These are phyloP conservation scores for Pluvialis apricaria DNA, from an alignment of 2,113 vertebrate genomes.

Conservation along the genomic window DNA sequence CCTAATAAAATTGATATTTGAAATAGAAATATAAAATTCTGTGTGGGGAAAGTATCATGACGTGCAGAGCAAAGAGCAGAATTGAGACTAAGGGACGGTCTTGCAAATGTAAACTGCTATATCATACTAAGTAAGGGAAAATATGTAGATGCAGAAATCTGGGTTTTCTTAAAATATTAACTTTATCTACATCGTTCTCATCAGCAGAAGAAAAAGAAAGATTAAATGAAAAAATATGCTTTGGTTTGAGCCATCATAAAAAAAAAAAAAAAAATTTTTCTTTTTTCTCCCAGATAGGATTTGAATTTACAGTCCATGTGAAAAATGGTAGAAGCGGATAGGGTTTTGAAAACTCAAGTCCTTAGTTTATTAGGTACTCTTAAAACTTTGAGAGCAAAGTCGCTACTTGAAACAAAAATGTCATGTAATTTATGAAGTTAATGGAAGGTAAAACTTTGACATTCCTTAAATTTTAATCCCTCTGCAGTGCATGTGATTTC, in stretches of 20 bases:
- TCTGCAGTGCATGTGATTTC: slow-evolving; percentile 53
- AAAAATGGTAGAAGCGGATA: neutral
- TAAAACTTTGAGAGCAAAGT: neutral
- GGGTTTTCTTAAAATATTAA: neutral
- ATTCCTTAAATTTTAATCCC: slow-evolving; percentile 59
- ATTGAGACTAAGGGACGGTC: neutral
- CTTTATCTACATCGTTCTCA: neutral
- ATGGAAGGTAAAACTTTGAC: slow-evolving; percentile 31
- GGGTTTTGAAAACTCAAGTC: neutral
- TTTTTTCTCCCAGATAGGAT: neutral
- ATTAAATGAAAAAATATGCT: neutral
- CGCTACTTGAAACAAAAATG: neutral
- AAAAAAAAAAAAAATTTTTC: neutral
- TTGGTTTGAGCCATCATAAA: neutral
- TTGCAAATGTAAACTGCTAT: neutral
- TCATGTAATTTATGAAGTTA: slow-evolving; percentile 16
- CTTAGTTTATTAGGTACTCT: neutral
- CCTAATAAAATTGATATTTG: neutral
- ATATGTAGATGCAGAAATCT: neutral
- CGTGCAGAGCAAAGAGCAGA: neutral
- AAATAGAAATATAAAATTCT: neutral
- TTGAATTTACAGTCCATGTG: neutral
- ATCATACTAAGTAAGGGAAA: neutral
- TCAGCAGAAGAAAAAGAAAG: neutral
- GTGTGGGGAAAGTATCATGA: neutral